A percentile compares a stretch with the other conserved stretches of the same genome.
Evolutionary conservation across 2,888 invertebrate genomes (phyloP).

Genomic region (Rapana venosa): DNA sequence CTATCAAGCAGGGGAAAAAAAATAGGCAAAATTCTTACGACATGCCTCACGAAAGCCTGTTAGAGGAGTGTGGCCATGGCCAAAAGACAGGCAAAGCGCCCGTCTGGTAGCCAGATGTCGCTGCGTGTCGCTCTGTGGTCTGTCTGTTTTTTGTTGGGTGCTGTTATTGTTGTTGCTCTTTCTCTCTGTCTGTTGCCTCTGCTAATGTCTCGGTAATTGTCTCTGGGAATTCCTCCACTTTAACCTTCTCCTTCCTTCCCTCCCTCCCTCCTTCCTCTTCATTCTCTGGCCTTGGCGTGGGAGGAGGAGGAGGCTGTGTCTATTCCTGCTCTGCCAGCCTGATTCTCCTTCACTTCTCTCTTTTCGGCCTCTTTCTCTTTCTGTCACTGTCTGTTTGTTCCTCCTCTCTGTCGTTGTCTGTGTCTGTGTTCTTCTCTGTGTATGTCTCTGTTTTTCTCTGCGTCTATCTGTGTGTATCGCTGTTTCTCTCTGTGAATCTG

Average conservation of each 20-base stretch:
- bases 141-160: conserved; percentile 1
- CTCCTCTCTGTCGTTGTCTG: not conserved
- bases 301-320: not conserved
- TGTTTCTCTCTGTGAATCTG: not conserved
- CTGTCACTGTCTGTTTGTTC: not conserved
- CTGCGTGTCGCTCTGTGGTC: not conserved
- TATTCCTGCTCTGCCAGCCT: not conserved
- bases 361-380: not conserved
- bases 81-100: not conserved
- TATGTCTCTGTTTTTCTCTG: not conserved
- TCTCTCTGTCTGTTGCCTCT: conserved; percentile 1
- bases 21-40: not conserved
- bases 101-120: conserved; percentile 23
- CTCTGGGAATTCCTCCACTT: not conserved
- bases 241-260: not conserved
- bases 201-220: not conserved
- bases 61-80: not conserved
- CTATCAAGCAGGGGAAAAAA: no score
- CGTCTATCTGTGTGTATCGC: not conserved
- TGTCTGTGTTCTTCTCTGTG: not conserved
- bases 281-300: not conserved
- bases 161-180: conserved; percentile 6
- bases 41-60: not conserved
- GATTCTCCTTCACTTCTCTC: not conserved
- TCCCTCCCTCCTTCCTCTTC: not conserved